Percentiles rank a stretch among this genome's conserved stretches.
These are phyloP conservation scores for Dromiciops gliroides DNA, from an alignment of 2,113 vertebrate genomes.

Conservation along the genomic window DNA sequence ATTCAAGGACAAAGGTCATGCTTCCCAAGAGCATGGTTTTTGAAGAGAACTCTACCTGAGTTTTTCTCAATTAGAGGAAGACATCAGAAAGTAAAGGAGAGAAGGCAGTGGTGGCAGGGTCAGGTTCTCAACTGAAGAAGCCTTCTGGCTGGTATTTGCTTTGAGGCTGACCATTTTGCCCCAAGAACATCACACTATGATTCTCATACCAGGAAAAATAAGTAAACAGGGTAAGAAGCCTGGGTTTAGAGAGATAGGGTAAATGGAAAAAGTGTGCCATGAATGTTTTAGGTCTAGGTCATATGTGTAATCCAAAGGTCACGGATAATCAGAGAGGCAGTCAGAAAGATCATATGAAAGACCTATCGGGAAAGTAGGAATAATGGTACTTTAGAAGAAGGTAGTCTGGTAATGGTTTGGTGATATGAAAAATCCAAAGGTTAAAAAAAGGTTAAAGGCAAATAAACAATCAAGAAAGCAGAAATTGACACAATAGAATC, in stretches of 20 bases:
- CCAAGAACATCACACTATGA: not conserved
- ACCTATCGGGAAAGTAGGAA: not conserved
- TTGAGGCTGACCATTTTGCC: not conserved
- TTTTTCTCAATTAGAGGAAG: not conserved
- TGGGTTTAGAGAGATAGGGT: not conserved
- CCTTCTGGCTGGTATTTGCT: not conserved
- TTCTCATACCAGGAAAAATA: not conserved
- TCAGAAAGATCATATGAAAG: not conserved
- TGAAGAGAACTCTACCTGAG: not conserved
- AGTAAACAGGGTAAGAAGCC: not conserved
- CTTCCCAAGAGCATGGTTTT: not conserved
- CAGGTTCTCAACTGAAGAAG: not conserved
- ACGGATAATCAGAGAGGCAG: not conserved
- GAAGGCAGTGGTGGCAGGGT: not conserved
- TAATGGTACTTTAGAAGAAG: not conserved
- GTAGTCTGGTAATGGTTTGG: not conserved
- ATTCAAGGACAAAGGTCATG: not conserved
- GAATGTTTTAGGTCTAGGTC: not conserved
- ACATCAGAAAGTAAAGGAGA: not conserved
- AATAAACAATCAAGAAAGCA: too few species aligned
- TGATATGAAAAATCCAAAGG: not conserved
- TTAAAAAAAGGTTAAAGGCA: not conserved
- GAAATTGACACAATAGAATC: too few species aligned
- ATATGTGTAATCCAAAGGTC: not conserved
- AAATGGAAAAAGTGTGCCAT: not conserved